phyloP scores from a whole-genome alignment of 2,888 invertebrate genomes.

The Drosophila anomelani region DNA sequence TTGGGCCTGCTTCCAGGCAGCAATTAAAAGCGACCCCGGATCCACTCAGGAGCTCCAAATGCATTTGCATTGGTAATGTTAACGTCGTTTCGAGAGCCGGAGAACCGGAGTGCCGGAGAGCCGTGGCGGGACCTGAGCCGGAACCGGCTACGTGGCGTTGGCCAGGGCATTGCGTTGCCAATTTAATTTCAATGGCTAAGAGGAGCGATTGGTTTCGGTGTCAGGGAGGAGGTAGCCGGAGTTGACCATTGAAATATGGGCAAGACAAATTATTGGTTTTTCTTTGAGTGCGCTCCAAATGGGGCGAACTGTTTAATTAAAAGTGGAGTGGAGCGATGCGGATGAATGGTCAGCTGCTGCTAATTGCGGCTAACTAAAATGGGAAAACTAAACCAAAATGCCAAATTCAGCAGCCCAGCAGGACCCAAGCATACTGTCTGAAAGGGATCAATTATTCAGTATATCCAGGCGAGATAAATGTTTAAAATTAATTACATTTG shows the following conservation, averaged over 20 bases:
- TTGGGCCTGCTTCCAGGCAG: constrained; percentile 26
- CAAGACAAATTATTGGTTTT: constrained; percentile 77
- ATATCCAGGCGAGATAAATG: constrained; percentile 30
- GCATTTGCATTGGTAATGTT: constrained; percentile 73
- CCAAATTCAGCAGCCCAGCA: not conserved
- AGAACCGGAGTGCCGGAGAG: not conserved
- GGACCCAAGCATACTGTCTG: constrained; percentile 2
- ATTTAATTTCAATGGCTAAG: constrained; percentile 54
- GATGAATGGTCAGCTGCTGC: constrained; percentile 64
- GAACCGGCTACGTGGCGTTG: constrained; percentile 23
- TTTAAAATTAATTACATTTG: constrained; percentile 43
- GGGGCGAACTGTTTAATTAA: constrained; percentile 69
- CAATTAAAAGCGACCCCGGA: constrained; percentile 58
- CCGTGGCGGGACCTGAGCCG: constrained; percentile 10
- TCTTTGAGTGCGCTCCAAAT: constrained; percentile 64
- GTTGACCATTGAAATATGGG: constrained; percentile 65
- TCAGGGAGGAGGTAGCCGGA: not conserved
- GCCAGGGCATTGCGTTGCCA: constrained; percentile 48
- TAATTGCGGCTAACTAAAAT: constrained; percentile 50
- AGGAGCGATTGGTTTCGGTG: constrained; percentile 28
- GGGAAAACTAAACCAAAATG: constrained; percentile 33
- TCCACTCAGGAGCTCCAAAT: constrained; percentile 48
- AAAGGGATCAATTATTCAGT: constrained; percentile 33
- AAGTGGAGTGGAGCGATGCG: constrained; percentile 69
- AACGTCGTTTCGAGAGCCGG: constrained; percentile 37